Percentiles rank a stretch among this genome's conserved stretches.
Conservation (phyloP, 2,113 vertebrate genomes). For the Pelusios castaneus region DNA sequence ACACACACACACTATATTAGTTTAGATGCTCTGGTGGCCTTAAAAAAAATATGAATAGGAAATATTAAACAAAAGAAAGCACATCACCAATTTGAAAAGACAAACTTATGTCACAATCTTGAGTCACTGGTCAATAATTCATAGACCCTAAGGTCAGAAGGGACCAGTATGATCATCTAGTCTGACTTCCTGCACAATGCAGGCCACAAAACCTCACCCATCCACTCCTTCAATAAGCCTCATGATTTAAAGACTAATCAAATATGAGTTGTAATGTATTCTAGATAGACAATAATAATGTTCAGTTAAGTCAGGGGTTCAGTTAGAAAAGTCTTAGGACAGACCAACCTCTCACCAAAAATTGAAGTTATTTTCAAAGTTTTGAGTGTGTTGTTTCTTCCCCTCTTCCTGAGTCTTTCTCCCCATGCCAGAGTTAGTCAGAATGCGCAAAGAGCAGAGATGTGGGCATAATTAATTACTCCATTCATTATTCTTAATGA, state of each 20-base stretch:
- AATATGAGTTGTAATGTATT: constrained; percentile 34
- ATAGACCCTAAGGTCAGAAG: too few species aligned
- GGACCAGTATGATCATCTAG: too few species aligned
- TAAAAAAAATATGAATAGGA: constrained; percentile 47
- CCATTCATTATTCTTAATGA: constrained; percentile 66
- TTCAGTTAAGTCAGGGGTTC: constrained; percentile 19
- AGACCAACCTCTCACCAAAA: constrained; percentile 74
- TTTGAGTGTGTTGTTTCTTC: constrained; percentile 60
- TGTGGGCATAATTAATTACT: constrained; percentile 66
- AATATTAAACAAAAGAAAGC: constrained; percentile 15
- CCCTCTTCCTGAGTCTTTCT: constrained; percentile 57
- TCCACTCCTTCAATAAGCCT: too few species aligned
- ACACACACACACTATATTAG: neutral
- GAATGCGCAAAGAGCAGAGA: constrained; percentile 59
- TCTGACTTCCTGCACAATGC: too few species aligned
- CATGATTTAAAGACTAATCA: too few species aligned
- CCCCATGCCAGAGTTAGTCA: constrained; percentile 64
- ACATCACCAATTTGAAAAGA: neutral
- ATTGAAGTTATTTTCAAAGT: constrained; percentile 68
- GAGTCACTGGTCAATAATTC: constrained; percentile 19
- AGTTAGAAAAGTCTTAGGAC: constrained; percentile 55
- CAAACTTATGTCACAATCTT: constrained; percentile 45
- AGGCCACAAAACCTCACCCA: too few species aligned
- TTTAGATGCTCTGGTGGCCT: neutral
- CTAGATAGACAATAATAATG: constrained; percentile 28